Evolutionary conservation across 2,888 invertebrate genomes (phyloP).

Genomic region (Galerucella calmariensis): DNA sequence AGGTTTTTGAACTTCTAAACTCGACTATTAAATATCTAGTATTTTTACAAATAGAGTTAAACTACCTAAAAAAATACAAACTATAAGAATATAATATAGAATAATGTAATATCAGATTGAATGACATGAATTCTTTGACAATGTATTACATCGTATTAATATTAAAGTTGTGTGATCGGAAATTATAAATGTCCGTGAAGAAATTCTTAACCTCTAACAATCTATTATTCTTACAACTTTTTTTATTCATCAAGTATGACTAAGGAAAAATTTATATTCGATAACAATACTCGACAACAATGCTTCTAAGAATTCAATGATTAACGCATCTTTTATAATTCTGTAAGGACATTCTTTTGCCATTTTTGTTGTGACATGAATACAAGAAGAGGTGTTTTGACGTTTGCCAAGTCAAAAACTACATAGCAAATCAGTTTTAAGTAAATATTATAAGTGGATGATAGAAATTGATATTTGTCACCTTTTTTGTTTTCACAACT

Average conservation of each 20-base stretch:
- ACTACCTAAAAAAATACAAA: too few relatives aligned
- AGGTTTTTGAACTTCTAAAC: too few relatives aligned
- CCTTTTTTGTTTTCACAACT: too few relatives aligned
- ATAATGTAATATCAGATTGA: not conserved
- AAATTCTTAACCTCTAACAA: constrained; percentile 8
- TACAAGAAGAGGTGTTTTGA: not conserved
- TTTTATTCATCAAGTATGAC: constrained; percentile 9
- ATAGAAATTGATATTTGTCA: too few relatives aligned
- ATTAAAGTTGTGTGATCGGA: not conserved
- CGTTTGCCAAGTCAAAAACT: too few relatives aligned
- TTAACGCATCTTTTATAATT: constrained; percentile 15
- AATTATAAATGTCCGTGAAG: not conserved
- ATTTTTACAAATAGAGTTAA: too few relatives aligned
- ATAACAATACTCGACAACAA: constrained; percentile 8
- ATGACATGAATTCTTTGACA: not conserved
- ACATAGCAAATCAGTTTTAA: too few relatives aligned
- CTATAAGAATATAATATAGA: too few relatives aligned
- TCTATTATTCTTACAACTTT: constrained; percentile 1
- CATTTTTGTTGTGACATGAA: not conserved
- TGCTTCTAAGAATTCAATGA: constrained; percentile 11
- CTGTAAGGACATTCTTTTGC: constrained; percentile 10
- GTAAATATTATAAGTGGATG: too few relatives aligned
- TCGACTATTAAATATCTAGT: too few relatives aligned
- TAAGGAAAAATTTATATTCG: constrained; percentile 12
- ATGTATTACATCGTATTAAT: not conserved